Conservation (phyloP, 2,888 invertebrate species). For the Protodeltote pygarga region DNA sequence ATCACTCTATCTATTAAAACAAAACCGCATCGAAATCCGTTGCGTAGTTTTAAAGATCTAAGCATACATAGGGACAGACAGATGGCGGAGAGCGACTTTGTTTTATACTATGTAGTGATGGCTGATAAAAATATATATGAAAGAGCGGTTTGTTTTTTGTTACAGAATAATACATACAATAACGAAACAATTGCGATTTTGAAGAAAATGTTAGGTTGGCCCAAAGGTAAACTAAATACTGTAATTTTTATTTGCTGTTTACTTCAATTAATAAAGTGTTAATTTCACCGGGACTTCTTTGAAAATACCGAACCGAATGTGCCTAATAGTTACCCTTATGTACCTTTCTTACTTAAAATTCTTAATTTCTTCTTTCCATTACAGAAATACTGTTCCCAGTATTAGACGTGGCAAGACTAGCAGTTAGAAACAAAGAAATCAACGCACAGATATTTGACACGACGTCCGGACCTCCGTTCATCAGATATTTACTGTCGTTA, state of each 20-base stretch:
- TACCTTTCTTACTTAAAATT: neutral
- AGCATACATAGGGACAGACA: too few species aligned
- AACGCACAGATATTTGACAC: constrained; percentile 78
- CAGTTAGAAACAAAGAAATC: constrained; percentile 90
- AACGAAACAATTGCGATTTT: constrained; percentile 85
- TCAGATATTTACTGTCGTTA: constrained; percentile 71
- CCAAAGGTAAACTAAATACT: constrained; percentile 84
- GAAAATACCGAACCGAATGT: too few species aligned
- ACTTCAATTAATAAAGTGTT: too few species aligned
- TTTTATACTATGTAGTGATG: too few species aligned
- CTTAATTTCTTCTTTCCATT: constrained; percentile 46
- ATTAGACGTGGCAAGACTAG: constrained; percentile 94
- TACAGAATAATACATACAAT: constrained; percentile 74
- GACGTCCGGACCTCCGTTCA: constrained; percentile 71
- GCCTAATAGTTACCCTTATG: too few species aligned
- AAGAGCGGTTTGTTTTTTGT: constrained; percentile 38
- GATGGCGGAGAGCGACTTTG: too few species aligned
- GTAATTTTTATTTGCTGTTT: neutral
- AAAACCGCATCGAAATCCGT: too few species aligned
- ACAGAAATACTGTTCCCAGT: constrained; percentile 94
- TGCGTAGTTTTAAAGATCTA: too few species aligned
- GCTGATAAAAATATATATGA: too few species aligned
- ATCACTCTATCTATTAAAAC: too few species aligned
- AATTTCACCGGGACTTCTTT: too few species aligned
- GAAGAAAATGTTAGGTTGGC: constrained; percentile 90